A percentile compares a stretch with the other conserved stretches of the same genome.
Evolutionary conservation across 2,888 invertebrate genomes (phyloP).

Genomic region (Caenorhabditis sp.): DNA sequence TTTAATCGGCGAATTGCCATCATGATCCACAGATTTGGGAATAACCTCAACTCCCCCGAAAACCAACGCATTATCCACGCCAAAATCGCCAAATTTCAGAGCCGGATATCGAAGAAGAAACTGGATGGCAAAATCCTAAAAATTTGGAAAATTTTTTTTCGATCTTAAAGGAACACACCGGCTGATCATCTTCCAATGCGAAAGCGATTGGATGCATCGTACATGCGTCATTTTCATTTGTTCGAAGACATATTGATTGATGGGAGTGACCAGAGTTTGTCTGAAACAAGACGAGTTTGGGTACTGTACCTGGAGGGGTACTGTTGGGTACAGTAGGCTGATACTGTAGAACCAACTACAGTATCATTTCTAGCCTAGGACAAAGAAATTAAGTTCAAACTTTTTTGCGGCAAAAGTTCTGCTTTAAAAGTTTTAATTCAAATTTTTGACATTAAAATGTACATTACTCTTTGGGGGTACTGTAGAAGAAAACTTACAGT

Average conservation of each 20-base stretch:
- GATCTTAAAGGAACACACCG: constrained; percentile 10
- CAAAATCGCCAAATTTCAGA: constrained; percentile 57
- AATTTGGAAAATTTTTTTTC: not conserved
- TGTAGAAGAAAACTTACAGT: too few relatives aligned
- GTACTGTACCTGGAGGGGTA: too few relatives aligned
- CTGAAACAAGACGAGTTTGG: too few relatives aligned
- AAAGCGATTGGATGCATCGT: constrained; percentile 48
- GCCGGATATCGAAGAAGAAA: constrained; percentile 61
- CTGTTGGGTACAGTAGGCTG: too few relatives aligned
- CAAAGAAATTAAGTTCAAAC: too few relatives aligned
- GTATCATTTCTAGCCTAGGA: too few relatives aligned
- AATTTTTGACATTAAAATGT: too few relatives aligned
- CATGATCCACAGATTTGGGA: constrained; percentile 28
- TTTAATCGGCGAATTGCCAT: constrained; percentile 56
- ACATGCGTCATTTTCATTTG: constrained; percentile 40
- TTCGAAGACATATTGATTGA: constrained; percentile 31
- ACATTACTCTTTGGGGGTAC: too few relatives aligned
- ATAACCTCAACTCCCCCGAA: constrained; percentile 60
- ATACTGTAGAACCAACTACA: too few relatives aligned
- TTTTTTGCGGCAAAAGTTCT: too few relatives aligned
- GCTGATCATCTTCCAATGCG: constrained; percentile 45
- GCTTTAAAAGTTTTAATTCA: too few relatives aligned
- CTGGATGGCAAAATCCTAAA: constrained; percentile 38
- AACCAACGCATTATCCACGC: constrained; percentile 66
- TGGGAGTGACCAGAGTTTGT: constrained; percentile 26